Percentiles rank a stretch among this genome's conserved stretches.
These are phyloP conservation scores for Catamblyrhynchus diadema DNA, from an alignment of 2,797 vertebrate species.

Conservation along the genomic window DNA sequence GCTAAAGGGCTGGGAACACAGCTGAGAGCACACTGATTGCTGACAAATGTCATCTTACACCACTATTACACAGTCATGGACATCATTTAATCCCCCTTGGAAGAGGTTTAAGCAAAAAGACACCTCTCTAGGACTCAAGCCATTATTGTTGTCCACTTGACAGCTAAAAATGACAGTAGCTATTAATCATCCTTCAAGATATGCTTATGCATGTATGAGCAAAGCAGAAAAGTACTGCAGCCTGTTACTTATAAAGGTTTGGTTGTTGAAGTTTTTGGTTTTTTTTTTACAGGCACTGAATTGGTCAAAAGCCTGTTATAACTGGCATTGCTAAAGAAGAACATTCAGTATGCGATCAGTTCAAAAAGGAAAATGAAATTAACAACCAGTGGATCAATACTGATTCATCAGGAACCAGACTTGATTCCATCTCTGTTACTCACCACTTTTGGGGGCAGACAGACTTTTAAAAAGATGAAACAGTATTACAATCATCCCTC, in stretches of 20 bases:
- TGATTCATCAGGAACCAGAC: neutral
- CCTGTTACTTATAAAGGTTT: neutral
- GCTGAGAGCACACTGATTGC: neutral
- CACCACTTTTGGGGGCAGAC: accelerated
- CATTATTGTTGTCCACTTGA: neutral
- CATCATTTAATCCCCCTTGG: neutral
- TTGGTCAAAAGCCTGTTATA: neutral
- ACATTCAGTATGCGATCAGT: neutral
- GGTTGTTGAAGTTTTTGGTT: neutral
- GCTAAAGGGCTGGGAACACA: neutral
- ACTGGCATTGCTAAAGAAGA: neutral
- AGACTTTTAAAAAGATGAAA: neutral
- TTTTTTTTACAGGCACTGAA: neutral
- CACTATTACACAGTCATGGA: neutral
- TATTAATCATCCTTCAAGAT: neutral
- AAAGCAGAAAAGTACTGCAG: neutral
- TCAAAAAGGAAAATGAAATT: neutral
- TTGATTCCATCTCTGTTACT: neutral
- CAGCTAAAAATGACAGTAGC: neutral
- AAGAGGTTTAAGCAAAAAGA: neutral
- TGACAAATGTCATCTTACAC: neutral
- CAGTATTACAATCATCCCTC: neutral
- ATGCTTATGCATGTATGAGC: neutral
- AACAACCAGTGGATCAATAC: neutral
- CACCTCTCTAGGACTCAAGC: neutral